These are phyloP conservation scores for Euzophera pinguis DNA, from an alignment of 2,888 invertebrate species.

Conservation along the genomic window DNA sequence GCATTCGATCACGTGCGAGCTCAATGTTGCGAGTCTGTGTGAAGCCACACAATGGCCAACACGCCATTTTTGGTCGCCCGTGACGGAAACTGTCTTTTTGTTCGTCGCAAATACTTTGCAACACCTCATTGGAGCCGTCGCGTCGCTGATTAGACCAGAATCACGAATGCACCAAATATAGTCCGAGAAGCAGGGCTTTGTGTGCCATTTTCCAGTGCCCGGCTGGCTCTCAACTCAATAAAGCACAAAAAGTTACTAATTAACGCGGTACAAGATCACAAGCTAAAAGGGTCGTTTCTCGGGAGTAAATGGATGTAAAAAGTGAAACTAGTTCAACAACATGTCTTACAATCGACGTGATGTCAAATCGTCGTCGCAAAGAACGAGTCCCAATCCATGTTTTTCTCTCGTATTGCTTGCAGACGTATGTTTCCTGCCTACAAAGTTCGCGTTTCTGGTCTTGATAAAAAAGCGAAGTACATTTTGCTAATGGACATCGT, in stretches of 20 bases:
- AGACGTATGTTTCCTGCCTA: constrained; percentile 99
- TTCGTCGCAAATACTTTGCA: constrained; percentile 48
- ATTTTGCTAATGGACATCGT: constrained; percentile 98
- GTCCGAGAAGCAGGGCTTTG: constrained; percentile 22
- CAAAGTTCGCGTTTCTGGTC: constrained; percentile 97
- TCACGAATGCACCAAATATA: constrained; percentile 31
- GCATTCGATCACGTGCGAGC: constrained; percentile 57
- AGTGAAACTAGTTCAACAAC: constrained; percentile 64
- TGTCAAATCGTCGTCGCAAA: constrained; percentile 74
- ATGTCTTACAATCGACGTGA: constrained; percentile 75
- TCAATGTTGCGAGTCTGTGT: constrained; percentile 34
- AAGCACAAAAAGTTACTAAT: constrained; percentile 40
- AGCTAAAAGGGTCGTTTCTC: constrained; percentile 61
- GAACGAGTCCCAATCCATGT: constrained; percentile 74
- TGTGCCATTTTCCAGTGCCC: constrained; percentile 21
- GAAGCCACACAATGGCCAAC: constrained; percentile 57
- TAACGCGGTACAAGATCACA: constrained; percentile 67
- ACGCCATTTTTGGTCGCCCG: constrained; percentile 54
- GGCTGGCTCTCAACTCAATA: constrained; percentile 20
- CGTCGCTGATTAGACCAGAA: constrained; percentile 35
- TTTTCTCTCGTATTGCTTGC: constrained; percentile 82
- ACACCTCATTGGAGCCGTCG: constrained; percentile 47
- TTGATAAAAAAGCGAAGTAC: constrained; percentile 98
- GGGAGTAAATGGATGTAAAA: constrained; percentile 53
- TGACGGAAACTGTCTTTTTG: constrained; percentile 60